phyloP scores from a whole-genome alignment of 53 echinoderm and acorn worm species.

The Henricia sp. region DNA sequence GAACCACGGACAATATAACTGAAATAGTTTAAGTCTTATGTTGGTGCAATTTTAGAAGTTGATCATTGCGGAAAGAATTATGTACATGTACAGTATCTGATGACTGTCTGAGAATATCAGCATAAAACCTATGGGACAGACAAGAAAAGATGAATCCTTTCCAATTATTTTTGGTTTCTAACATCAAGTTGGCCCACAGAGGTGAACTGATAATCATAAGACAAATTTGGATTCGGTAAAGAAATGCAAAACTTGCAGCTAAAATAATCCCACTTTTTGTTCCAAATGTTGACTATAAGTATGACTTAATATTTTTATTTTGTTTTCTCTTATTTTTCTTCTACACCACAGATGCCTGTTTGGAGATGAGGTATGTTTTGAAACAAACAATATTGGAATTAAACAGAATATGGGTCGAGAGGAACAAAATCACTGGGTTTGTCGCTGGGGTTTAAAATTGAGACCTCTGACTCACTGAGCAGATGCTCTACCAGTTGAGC shows the following conservation, averaged over 20 bases:
- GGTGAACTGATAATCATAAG: too few relatives aligned
- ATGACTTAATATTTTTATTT: neutral
- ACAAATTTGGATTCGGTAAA: neutral
- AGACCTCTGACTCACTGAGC: neutral
- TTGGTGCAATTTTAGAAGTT: too few relatives aligned
- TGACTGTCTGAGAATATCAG: too few relatives aligned
- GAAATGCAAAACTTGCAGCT: neutral
- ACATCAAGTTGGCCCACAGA: too few relatives aligned
- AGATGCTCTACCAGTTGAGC: neutral
- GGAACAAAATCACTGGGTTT: neutral
- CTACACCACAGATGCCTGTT: conserved; percentile 83
- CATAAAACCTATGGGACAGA: too few relatives aligned
- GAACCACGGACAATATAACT: too few relatives aligned
- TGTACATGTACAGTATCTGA: too few relatives aligned
- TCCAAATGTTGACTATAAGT: neutral
- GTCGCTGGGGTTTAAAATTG: too few relatives aligned
- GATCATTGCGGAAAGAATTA: too few relatives aligned
- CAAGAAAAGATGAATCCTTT: too few relatives aligned
- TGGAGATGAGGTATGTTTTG: conserved; percentile 79
- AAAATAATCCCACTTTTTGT: neutral
- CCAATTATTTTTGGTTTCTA: neutral
- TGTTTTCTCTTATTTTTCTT: conserved; percentile 26
- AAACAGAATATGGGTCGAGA: neutral
- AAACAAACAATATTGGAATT: neutral
- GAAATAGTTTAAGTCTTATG: too few relatives aligned